Percentiles rank a stretch among this genome's conserved stretches.
Evolutionary conservation across 2,797 vertebrate genomes (phyloP).

Genomic region (Zalophus californianus): DNA sequence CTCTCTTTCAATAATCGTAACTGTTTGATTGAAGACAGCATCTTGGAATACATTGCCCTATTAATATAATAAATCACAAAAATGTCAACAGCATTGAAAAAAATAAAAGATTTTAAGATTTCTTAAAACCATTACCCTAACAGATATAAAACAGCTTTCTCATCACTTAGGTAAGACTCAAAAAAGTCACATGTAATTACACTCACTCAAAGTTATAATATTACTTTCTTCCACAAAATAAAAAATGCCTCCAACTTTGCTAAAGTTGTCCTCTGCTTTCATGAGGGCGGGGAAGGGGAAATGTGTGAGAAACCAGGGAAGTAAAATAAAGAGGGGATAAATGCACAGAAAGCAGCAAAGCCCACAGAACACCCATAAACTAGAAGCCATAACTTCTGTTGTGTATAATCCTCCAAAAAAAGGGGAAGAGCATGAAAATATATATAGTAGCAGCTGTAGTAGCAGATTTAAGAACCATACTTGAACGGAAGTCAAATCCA

Average conservation of each 20-base stretch:
- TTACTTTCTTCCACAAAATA: background rate
- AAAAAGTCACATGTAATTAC: background rate
- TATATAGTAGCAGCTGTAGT: background rate
- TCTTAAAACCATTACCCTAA: background rate
- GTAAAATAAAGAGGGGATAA: background rate
- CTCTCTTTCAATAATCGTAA: constrained; percentile 96
- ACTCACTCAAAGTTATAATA: background rate
- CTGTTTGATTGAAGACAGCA: constrained; percentile 99
- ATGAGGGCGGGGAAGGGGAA: background rate
- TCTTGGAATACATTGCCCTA: constrained; percentile 98
- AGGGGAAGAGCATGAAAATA: background rate
- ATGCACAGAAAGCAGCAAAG: background rate
- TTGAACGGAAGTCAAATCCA: background rate
- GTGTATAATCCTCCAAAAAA: background rate
- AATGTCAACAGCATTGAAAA: background rate
- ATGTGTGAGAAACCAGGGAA: background rate
- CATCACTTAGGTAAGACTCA: background rate
- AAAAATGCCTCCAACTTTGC: background rate
- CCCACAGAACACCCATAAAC: background rate
- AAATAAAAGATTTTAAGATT: background rate
- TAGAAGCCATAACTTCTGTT: background rate
- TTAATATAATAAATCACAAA: background rate
- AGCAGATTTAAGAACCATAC: background rate
- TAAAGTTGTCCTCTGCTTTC: background rate
- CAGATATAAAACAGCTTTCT: background rate